Conservation (phyloP, 1,140 invertebrate genomes). For the Solenopsis fugax region DNA sequence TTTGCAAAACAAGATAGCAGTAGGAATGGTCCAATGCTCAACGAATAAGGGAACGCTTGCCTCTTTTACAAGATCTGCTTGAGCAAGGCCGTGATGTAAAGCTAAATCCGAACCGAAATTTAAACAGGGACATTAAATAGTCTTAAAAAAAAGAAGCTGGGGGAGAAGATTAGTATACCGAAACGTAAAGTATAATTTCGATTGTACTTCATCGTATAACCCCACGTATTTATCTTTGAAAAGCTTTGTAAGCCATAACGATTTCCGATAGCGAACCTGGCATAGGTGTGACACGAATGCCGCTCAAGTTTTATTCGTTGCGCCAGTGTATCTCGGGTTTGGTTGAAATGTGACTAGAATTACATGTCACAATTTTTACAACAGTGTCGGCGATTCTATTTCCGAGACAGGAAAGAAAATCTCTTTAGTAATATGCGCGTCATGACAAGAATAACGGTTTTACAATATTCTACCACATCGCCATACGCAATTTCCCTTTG, state of each 20-base stretch:
- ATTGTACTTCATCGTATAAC: constrained; percentile 4
- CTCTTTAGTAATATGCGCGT: constrained; percentile 35
- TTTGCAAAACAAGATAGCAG: neutral
- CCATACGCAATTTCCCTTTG: neutral
- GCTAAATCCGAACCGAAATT: neutral
- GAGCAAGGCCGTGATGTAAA: neutral
- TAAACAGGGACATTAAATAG: neutral
- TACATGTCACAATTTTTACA: constrained; percentile 55
- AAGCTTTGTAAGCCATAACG: constrained; percentile 59
- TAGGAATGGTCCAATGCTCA: neutral
- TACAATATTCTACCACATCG: neutral
- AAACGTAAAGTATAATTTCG: constrained; percentile 47
- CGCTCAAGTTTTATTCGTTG: constrained; percentile 52
- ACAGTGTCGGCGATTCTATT: constrained; percentile 25
- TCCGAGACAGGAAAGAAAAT: constrained; percentile 30
- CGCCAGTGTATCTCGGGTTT: constrained; percentile 11
- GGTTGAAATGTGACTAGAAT: constrained; percentile 62
- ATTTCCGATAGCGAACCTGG: constrained; percentile 56
- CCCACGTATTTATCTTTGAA: constrained; percentile 42
- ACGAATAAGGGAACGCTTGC: neutral
- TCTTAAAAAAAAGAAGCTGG: neutral
- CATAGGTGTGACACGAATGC: constrained; percentile 61
- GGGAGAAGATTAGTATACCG: neutral
- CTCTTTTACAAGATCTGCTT: constrained; percentile 5
- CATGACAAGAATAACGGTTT: constrained; percentile 48